phyloP scores from a whole-genome alignment of 2,113 vertebrate genomes.

The Tapirus terrestris region DNA sequence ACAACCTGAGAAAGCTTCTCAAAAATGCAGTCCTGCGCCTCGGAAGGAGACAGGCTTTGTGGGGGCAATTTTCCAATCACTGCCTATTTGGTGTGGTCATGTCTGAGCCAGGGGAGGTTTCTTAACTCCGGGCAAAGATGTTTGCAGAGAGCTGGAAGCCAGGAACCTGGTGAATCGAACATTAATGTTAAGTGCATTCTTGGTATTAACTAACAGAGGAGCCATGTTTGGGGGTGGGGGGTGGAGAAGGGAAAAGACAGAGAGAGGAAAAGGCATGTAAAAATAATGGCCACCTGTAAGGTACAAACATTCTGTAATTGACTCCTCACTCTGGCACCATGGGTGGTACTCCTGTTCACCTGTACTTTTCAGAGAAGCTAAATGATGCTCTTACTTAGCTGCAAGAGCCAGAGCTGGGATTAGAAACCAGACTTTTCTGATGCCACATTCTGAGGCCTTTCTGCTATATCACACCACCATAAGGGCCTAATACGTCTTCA shows the following conservation, averaged over 20 bases:
- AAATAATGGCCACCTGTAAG: neutral
- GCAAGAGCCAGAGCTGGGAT: neutral
- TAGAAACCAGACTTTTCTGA: neutral
- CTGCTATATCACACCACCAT: neutral
- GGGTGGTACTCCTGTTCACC: neutral
- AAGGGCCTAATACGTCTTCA: neutral
- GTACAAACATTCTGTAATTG: neutral
- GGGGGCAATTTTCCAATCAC: slow-evolving; percentile 64
- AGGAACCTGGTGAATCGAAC: slow-evolving; percentile 19
- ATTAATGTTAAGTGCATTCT: neutral
- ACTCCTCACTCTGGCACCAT: neutral
- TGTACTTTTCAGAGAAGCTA: neutral
- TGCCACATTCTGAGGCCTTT: neutral
- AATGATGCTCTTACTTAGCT: neutral
- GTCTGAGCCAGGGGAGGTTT: slow-evolving; percentile 57
- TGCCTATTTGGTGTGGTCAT: slow-evolving; percentile 70
- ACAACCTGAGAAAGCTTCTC: slow-evolving; percentile 60
- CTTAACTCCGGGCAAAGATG: slow-evolving; percentile 48
- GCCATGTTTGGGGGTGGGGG: rapidly evolving
- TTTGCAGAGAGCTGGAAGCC: slow-evolving; percentile 22
- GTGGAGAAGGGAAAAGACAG: neutral
- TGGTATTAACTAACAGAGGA: neutral
- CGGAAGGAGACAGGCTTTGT: slow-evolving; percentile 20
- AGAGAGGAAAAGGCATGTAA: neutral
- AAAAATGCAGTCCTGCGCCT: slow-evolving; percentile 48